These are phyloP conservation scores for Syrrhaptes paradoxus DNA, from an alignment of 2,113 vertebrate genomes.

Conservation along the genomic window DNA sequence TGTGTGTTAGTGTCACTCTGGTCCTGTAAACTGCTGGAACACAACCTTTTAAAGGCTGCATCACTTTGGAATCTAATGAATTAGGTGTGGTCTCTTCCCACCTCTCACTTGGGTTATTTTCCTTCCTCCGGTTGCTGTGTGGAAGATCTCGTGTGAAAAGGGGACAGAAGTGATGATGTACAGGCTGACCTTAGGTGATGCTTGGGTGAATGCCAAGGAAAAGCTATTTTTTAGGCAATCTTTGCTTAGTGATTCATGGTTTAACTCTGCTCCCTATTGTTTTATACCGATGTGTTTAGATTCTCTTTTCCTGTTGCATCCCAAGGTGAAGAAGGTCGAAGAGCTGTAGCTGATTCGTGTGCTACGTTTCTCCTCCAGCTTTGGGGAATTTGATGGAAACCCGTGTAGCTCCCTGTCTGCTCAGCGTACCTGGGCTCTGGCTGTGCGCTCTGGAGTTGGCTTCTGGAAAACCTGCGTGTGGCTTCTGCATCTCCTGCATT, in stretches of 20 bases:
- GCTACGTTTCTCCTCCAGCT: background rate
- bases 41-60: background rate
- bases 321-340: constrained; percentile 12
- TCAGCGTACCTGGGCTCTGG: background rate
- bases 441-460: background rate
- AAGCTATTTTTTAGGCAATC: background rate
- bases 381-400: background rate
- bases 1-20: background rate
- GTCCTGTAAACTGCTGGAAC: background rate
- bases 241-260: background rate
- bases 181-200: background rate
- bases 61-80: background rate
- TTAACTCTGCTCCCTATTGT: background rate
- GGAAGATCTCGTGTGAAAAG: background rate
- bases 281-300: background rate
- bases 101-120: background rate
- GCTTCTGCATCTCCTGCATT: background rate
- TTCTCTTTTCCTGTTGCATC: background rate
- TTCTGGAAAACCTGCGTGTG: background rate
- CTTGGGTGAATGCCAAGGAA: background rate
- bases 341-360: background rate
- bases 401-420: background rate
- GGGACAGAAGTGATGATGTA: background rate
- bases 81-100: background rate
- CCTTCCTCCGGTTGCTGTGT: background rate